Percentiles rank a stretch among this genome's conserved stretches.
Conservation (phyloP, 2,888 invertebrate genomes). For the Scrobipalpa atriplicella region DNA sequence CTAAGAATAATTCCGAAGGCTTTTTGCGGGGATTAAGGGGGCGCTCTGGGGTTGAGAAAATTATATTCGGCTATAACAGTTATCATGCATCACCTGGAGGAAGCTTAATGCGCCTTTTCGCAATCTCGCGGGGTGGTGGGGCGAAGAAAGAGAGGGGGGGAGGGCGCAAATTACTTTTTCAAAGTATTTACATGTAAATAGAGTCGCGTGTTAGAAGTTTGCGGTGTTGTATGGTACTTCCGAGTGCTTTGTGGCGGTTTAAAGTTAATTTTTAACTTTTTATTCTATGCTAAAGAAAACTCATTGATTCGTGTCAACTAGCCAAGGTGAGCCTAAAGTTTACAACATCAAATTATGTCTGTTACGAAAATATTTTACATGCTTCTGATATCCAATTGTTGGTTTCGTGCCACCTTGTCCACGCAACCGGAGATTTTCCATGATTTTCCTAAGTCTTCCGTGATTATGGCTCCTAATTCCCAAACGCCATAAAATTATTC, state of each 20-base stretch:
- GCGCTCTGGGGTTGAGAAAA: slow-evolving; percentile 79
- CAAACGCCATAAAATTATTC: slow-evolving; percentile 7
- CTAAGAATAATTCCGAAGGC: slow-evolving; percentile 80
- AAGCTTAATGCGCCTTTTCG: slow-evolving; percentile 80
- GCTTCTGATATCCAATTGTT: neutral
- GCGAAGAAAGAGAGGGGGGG: slow-evolving; percentile 65
- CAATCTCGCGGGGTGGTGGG: slow-evolving; percentile 79
- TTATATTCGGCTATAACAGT: slow-evolving; percentile 83
- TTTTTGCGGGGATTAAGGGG: slow-evolving; percentile 81
- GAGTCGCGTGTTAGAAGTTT: slow-evolving; percentile 65
- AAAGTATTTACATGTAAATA: slow-evolving; percentile 83
- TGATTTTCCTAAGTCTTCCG: neutral
- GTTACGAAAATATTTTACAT: neutral
- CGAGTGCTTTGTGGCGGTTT: slow-evolving; percentile 35
- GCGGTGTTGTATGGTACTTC: slow-evolving; percentile 48
- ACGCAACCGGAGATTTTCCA: neutral
- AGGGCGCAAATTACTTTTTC: slow-evolving; percentile 80
- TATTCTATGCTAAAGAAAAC: neutral
- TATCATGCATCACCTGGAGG: slow-evolving; percentile 82
- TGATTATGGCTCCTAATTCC: neutral
- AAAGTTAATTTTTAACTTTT: slow-evolving; percentile 32
- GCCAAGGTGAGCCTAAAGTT: no score
- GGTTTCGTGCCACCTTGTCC: neutral
- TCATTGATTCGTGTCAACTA: no score
- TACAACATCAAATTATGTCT: no score